Conservation (phyloP, 2,797 vertebrate species). For the Setipinna tenuifilis region DNA sequence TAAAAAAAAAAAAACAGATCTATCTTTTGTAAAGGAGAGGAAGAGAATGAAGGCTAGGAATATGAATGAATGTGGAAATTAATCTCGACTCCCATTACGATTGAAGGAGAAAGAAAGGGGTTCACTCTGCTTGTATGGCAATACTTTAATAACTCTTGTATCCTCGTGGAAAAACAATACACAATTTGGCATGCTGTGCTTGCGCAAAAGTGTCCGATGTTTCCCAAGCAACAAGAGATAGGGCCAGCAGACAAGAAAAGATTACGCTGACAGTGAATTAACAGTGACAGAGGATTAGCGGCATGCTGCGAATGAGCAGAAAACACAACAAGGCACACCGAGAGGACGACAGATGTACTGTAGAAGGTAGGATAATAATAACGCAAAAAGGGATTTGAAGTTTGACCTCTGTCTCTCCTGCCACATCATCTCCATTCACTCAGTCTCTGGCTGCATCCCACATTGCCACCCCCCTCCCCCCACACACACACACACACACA, state of each 20-base stretch:
- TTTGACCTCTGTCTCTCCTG: conserved; percentile 10
- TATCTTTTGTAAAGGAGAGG: no score
- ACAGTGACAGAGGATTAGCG: not conserved
- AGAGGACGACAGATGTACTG: not conserved
- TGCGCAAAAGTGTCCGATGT: not conserved
- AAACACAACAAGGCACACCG: no score
- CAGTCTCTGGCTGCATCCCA: not conserved
- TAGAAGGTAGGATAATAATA: not conserved
- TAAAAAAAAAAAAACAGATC: no score
- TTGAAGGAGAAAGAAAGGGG: not conserved
- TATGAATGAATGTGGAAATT: no score
- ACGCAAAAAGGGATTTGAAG: not conserved
- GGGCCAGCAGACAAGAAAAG: not conserved
- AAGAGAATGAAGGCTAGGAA: no score
- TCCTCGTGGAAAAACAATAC: not conserved
- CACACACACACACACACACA: no score
- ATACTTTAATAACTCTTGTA: not conserved
- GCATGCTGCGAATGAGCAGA: not conserved
- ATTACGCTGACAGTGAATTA: not conserved
- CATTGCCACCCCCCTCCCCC: no score
- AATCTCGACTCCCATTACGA: no score
- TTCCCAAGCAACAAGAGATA: not conserved
- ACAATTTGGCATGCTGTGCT: not conserved
- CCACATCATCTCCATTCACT: not conserved
- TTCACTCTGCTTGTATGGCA: not conserved